Conservation (phyloP, 2,797 vertebrate species). For the Onychomys arenicola region DNA sequence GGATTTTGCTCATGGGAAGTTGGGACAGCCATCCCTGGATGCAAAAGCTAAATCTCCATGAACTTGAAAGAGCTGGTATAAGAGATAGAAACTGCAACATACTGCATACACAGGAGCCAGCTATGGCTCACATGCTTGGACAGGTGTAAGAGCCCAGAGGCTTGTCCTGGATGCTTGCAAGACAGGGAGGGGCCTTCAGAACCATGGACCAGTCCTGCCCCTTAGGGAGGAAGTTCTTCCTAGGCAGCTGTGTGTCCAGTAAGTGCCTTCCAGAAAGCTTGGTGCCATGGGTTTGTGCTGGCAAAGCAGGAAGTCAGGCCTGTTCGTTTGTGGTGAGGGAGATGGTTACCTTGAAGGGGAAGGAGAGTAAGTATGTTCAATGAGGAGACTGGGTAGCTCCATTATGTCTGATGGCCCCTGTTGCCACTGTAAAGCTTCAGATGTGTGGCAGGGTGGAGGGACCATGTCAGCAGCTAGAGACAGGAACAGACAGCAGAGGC, state of each 20-base stretch:
- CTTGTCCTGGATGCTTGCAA: rapidly evolving
- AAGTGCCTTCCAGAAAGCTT: background rate
- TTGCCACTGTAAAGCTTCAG: background rate
- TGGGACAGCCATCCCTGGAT: background rate
- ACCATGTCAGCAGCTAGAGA: background rate
- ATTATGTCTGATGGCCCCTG: background rate
- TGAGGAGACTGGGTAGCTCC: too few species aligned
- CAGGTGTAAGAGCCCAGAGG: rapidly evolving
- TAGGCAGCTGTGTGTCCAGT: background rate
- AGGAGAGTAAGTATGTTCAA: too few species aligned
- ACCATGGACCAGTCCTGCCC: background rate
- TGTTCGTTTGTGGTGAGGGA: background rate
- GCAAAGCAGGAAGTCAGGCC: too few species aligned
- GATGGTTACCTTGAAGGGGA: background rate
- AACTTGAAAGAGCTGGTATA: background rate
- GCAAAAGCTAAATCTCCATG: background rate
- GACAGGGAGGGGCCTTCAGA: background rate
- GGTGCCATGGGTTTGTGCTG: background rate
- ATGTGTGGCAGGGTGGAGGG: background rate
- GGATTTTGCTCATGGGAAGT: background rate
- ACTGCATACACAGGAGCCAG: background rate
- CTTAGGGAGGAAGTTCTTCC: background rate
- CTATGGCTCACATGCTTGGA: rapidly evolving
- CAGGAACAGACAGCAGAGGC: too few species aligned
- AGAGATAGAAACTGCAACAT: background rate